These are phyloP conservation scores for Rhopalosiphum nymphaeae DNA, from an alignment of 2,888 invertebrate species.

Conservation along the genomic window DNA sequence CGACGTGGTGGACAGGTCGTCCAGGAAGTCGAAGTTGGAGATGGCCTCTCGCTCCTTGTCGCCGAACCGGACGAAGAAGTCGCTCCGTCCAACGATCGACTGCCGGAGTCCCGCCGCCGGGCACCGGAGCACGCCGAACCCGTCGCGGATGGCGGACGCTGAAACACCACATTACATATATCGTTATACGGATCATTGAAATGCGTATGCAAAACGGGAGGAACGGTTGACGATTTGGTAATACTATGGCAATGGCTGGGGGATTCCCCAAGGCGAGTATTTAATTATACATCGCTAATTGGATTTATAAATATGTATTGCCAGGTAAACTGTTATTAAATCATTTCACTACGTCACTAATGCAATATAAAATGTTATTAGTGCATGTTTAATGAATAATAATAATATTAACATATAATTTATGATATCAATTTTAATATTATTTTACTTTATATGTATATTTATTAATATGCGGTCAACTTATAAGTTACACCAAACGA, in stretches of 20 bases:
- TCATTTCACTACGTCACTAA: not conserved
- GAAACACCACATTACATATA: not conserved
- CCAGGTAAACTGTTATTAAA: not conserved
- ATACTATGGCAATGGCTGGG: too few species aligned
- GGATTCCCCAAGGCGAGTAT: not conserved
- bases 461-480: not conserved
- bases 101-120: slow-evolving; percentile 73
- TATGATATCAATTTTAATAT: not conserved
- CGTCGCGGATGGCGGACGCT: slow-evolving; percentile 70
- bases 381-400: not conserved
- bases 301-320: not conserved
- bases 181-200: too few species aligned
- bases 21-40: slow-evolving; percentile 84
- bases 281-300: not conserved
- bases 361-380: not conserved
- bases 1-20: slow-evolving; percentile 75
- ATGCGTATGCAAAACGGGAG: too few species aligned
- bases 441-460: too few species aligned
- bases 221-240: too few species aligned
- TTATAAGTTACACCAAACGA: not conserved
- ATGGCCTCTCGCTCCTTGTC: slow-evolving; percentile 83
- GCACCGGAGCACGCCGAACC: slow-evolving; percentile 70
- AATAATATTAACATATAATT: too few species aligned
- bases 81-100: slow-evolving; percentile 82
- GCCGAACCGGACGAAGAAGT: slow-evolving; percentile 84